Base-by-base conservation (phyloP, 1,140 invertebrate genomes). In the Drosophila carrolli region DNA sequence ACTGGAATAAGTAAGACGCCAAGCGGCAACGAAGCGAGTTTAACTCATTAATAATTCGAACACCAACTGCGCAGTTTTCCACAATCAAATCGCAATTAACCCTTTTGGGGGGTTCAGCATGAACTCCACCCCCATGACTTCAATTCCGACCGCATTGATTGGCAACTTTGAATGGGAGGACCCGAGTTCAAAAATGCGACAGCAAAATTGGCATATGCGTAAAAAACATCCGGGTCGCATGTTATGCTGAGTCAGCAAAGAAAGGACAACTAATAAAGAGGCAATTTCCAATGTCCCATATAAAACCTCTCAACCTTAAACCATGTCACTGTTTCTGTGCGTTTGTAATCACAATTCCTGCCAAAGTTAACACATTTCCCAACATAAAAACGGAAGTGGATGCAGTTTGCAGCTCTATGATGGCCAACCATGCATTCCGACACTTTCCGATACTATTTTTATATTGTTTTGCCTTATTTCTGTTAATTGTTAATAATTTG, bases 191-290 rank as follows among this genome's bases (percentile, higher is more conserved):
- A 63, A 66, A 81, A 85, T 61, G 71, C 81, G 82, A 82, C 82
- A 86, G 75, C 68, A 72, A 85, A 85, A 85, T 85, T 85, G 82
- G 78, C 78, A 85, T 82, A 86, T 81, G 82, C 82, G 82, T 85
- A 75, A 81, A 81, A 85, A 82, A 82, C 81, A 78, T 75, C 67
- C 73, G 63, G 73, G 47, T 70, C 56, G 67, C 51, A 66, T 6
- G 60, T 38, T 60, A 57, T 35, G 63, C 62, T 23, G 27, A 32
- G 35, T 40, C 51, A 57, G 53, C 23, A 40, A 65, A 58, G 78
- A 57, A 54, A 67, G 70, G 63, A 75, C 63, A 85, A 75, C 77
- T 79, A 84, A 83, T 85, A 85, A 75, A 78, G 68, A 53, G 50
- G 61, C 61, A 78, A 43, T 48, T 60, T 32, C 19, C 27, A 43